These are phyloP conservation scores for Alaudala cheleensis DNA, from an alignment of 2,113 vertebrate genomes.

Conservation along the genomic window DNA sequence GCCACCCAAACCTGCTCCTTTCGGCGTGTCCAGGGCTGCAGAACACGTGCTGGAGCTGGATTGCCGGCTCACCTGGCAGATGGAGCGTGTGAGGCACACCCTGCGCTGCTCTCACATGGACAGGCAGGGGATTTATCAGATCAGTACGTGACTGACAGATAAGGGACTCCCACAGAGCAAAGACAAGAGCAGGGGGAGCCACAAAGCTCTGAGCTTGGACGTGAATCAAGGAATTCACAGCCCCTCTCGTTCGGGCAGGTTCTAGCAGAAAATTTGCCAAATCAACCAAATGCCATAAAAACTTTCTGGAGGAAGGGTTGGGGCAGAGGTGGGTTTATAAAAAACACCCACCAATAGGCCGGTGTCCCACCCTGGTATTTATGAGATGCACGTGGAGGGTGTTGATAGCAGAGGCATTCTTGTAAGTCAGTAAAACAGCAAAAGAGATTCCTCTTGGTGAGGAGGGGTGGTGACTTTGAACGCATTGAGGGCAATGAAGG, in stretches of 20 bases:
- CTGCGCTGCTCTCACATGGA: background rate
- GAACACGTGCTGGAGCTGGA: background rate
- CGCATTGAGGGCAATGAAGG: slow-evolving; percentile 19
- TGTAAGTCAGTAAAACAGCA: slow-evolving; percentile 45
- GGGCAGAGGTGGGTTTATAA: background rate
- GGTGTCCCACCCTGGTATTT: slow-evolving; percentile 41
- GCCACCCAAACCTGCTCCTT: rapidly evolving
- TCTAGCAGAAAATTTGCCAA: slow-evolving; percentile 40
- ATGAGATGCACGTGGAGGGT: slow-evolving; percentile 25
- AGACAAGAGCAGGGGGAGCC: slow-evolving; percentile 2
- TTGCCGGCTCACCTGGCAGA: slow-evolving; percentile 4
- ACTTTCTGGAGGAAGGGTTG: background rate
- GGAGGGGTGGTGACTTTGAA: slow-evolving; percentile 45
- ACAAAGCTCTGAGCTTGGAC: slow-evolving; percentile 29
- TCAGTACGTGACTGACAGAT: slow-evolving; percentile 40
- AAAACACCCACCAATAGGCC: background rate
- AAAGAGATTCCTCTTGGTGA: slow-evolving; percentile 11
- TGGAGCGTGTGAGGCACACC: background rate
- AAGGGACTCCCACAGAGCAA: slow-evolving; percentile 58
- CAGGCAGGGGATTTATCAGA: background rate
- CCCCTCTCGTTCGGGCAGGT: slow-evolving; percentile 60
- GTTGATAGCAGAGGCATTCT: slow-evolving; percentile 50
- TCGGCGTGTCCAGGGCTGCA: background rate
- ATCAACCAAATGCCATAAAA: background rate
- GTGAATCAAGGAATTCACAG: slow-evolving; percentile 59